A percentile compares a stretch with the other conserved stretches of the same genome.
phyloP scores from a whole-genome alignment of 2,113 vertebrate genomes.

The Oostethus manadensis region DNA sequence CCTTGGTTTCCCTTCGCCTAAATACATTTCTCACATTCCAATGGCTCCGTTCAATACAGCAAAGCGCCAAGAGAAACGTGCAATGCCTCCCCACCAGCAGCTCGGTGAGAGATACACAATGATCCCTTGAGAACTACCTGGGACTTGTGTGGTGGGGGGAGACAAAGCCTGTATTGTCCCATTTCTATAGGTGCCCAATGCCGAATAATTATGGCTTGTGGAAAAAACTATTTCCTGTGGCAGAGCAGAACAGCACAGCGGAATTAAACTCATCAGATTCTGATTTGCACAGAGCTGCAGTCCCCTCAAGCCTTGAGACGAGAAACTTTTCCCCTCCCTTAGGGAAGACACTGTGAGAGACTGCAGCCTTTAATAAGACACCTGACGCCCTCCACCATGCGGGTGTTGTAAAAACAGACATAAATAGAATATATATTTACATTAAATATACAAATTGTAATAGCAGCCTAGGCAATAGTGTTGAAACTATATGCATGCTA shows the following conservation, averaged over 20 bases:
- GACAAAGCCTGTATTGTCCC: conserved; percentile 64
- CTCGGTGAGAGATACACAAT: conserved; percentile 53
- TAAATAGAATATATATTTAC: conserved; percentile 79
- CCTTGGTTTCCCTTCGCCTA: conserved; percentile 57
- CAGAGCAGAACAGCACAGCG: conserved; percentile 38
- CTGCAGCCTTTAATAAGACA: conserved; percentile 44
- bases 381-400: conserved; percentile 31
- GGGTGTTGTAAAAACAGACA: conserved; percentile 45
- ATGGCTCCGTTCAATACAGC: conserved; percentile 62
- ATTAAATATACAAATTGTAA: conserved; percentile 78
- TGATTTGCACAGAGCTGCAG: conserved; percentile 20
- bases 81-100: conserved; percentile 34
- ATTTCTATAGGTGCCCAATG: conserved; percentile 58
- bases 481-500: conserved; percentile 74
- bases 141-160: conserved; percentile 19
- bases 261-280: conserved; percentile 17
- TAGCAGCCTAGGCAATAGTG: conserved; percentile 80
- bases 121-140: conserved; percentile 68
- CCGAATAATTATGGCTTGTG: conserved; percentile 41
- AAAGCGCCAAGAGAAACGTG: conserved; percentile 63
- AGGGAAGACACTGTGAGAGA: conserved; percentile 43
- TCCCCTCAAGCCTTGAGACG: conserved; percentile 3
- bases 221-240: conserved; percentile 53
- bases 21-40: conserved; percentile 73
- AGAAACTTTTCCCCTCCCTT: not conserved